phyloP scores from a whole-genome alignment of 2,797 vertebrate genomes.

The Lagocephalus sceleratus region DNA sequence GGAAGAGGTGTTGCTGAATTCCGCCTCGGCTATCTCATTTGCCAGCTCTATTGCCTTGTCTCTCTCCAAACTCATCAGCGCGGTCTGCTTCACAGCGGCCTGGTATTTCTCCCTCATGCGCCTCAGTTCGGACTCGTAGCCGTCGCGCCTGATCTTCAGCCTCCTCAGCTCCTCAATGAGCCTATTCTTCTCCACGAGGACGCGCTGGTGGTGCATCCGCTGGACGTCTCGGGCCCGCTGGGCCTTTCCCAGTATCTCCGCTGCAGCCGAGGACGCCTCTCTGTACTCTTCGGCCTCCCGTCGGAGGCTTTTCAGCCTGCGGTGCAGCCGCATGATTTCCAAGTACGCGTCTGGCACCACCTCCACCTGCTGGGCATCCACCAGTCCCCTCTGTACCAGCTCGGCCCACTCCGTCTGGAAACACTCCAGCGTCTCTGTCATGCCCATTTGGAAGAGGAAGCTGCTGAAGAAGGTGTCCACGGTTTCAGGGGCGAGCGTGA shows the following conservation, averaged over 20 bases:
- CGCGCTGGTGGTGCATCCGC: slow-evolving; percentile 80
- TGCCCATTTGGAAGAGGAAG: slow-evolving; percentile 84
- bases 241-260: slow-evolving; percentile 73
- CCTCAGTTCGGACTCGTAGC: slow-evolving; percentile 77
- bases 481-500: slow-evolving; percentile 61
- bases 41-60: slow-evolving; percentile 73
- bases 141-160: slow-evolving; percentile 81
- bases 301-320: slow-evolving; percentile 73
- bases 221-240: slow-evolving; percentile 84
- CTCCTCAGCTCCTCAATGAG: slow-evolving; percentile 83
- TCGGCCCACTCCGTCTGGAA: slow-evolving; percentile 93
- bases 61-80: slow-evolving; percentile 77
- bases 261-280: slow-evolving; percentile 67
- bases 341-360: slow-evolving; percentile 77
- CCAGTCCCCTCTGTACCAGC: slow-evolving; percentile 72
- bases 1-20: slow-evolving; percentile 40
- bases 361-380: slow-evolving; percentile 46
- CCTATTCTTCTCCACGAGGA: slow-evolving; percentile 83
- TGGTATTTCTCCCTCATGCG: slow-evolving; percentile 84
- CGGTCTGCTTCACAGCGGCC: slow-evolving; percentile 76
- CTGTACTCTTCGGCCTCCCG: slow-evolving; percentile 78
- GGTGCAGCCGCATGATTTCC: slow-evolving; percentile 77
- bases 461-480: slow-evolving; percentile 86
- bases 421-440: slow-evolving; percentile 86
- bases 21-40: background rate